A percentile compares a stretch with the other conserved stretches of the same genome.
Conservation (phyloP, 1,140 invertebrate species). For the Sinella curviseta region DNA sequence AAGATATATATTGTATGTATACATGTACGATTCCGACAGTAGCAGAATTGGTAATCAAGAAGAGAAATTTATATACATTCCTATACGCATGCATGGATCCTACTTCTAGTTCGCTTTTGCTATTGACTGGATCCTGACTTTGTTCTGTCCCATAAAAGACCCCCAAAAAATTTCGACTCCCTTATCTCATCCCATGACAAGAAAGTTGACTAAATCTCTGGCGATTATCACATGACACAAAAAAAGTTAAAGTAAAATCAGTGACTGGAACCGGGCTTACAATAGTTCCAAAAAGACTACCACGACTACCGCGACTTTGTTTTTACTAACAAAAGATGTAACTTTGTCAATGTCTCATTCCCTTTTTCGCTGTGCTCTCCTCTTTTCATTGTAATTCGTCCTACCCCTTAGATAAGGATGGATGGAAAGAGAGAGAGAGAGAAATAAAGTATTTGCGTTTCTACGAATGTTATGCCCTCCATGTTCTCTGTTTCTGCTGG, state of each 20-base stretch:
- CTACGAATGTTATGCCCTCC: not conserved
- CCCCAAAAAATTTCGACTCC: not conserved
- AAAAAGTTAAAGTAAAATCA: slow-evolving; percentile 21
- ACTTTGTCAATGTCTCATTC: slow-evolving; percentile 21
- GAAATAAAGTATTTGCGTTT: not conserved
- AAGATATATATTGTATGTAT: no score
- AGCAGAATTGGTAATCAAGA: no score
- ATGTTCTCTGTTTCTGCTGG: no score
- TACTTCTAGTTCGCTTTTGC: no score
- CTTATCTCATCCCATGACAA: slow-evolving; percentile 7
- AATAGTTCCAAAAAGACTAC: not conserved
- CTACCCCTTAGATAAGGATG: slow-evolving; percentile 6
- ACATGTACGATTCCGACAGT: no score
- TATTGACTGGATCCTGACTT: no score
- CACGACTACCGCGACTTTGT: not conserved
- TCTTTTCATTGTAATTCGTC: slow-evolving; percentile 14
- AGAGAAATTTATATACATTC: no score
- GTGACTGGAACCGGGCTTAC: slow-evolving; percentile 1
- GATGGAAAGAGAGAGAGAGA: not conserved
- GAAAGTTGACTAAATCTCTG: slow-evolving; percentile 27
- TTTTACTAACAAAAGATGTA: not conserved
- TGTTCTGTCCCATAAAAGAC: no score
- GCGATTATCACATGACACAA: slow-evolving; percentile 24
- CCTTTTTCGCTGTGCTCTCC: not conserved
- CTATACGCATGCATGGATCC: no score